phyloP scores from a whole-genome alignment of 2,797 vertebrate genomes.

The Pangasius djambal region DNA sequence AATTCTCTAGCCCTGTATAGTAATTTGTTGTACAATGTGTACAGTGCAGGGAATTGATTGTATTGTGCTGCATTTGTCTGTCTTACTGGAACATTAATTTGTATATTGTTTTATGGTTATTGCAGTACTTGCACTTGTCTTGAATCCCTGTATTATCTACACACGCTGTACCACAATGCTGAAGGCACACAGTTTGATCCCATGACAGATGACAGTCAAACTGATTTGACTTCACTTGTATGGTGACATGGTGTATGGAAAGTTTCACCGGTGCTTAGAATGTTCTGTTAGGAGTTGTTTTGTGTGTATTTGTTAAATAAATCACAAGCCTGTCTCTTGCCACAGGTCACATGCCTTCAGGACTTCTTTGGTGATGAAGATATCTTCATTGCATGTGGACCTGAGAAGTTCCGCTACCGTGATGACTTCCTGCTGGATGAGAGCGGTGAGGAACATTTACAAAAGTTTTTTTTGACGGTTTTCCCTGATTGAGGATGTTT shows the following conservation, averaged over 20 bases:
- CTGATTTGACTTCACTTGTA: not conserved
- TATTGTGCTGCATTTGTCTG: not conserved
- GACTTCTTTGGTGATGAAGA: slow-evolving; percentile 98
- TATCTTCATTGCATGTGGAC: slow-evolving; percentile 98
- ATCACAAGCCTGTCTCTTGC: not conserved
- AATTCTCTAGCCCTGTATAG: not conserved
- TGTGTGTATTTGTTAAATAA: not conserved
- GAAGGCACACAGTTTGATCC: not conserved
- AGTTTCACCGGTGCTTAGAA: not conserved
- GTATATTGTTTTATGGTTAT: not conserved
- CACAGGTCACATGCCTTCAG: slow-evolving; percentile 90
- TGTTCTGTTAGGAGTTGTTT: not conserved
- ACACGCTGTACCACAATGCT: not conserved
- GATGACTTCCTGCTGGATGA: slow-evolving; percentile 99
- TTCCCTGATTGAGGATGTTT: not conserved
- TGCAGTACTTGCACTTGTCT: not conserved
- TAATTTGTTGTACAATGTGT: not conserved
- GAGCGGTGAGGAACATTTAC: slow-evolving; percentile 77
- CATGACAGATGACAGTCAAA: not conserved
- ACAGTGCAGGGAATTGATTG: too few relatives aligned
- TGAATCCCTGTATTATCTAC: not conserved
- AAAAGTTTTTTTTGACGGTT: not conserved
- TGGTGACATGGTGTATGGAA: not conserved
- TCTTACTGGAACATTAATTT: not conserved
- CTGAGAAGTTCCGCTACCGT: slow-evolving; percentile 98